Base-by-base conservation (phyloP, 2,888 invertebrate genomes). In the Lottia gigantea region DNA sequence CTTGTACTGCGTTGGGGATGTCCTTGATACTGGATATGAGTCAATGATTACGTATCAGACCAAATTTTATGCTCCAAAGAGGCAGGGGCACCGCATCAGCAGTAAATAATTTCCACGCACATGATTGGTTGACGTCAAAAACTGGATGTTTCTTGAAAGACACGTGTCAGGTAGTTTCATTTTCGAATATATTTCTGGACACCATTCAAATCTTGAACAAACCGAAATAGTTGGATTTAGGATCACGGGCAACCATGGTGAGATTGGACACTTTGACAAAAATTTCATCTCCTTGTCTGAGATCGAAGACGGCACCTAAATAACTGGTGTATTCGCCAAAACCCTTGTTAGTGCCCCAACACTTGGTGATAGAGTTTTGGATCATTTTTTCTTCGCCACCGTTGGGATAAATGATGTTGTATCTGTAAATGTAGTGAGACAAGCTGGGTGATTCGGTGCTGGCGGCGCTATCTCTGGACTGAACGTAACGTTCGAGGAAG, bases 281-380 rank as follows among this genome's bases (percentile, higher is more conserved):
- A 0, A 85, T 74, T 74, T 85, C 85, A 65, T 85, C 85, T 0
- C 81, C 79, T 40, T 79, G 78, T n/a, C 84, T 71, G 19, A 85
- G 75, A 67, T 83, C 76, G 74, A 85, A 83, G n/a, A 84, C 79
- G 46, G 84, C 84, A 2, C 84, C 85, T n/a, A 85, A 68, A 70
- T 83, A 83, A 70, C 84, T 84, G n/a, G 82, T 82, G 73, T 84
- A 84, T 71, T 85, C 84, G 2, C 83, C 84, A 70, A 83, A 83
- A 3, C 80, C 76, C 71, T 82, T 82, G 67, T 80, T 82, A 64
- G 80, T 76, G 0, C 80, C 82, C 79, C 81, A 82, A 72, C 83
- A 84, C 67, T 84, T 85, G 19, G 83, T 84, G 71, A 83, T 81
- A 26, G 83, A 83, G 71, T 83, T 84, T 73, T 83, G 83, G 23